Evolutionary conservation across 2,888 invertebrate species (phyloP), one percentile per base, ranked within the genome.

Genomic region (Lacanobia wlatinum): DNA sequence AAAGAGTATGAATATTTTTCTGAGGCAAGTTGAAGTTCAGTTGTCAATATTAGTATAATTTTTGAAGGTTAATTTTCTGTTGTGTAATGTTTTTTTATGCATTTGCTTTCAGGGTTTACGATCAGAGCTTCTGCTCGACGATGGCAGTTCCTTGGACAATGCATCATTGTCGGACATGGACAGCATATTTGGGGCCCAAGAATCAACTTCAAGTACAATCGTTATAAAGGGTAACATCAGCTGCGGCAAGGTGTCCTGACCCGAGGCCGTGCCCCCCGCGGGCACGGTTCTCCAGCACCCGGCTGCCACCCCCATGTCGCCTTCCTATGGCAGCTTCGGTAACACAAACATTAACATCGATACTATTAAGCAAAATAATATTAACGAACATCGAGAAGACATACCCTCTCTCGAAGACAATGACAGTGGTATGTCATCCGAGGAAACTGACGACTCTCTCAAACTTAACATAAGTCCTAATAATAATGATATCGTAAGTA

Each of bases 381-480:
- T 82, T 70, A 80, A 83, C 62, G 84, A 87, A 82, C 78, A 85
- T 56, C 78, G 84, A 78, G 86, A 85, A 16, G 86, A 87, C 23
- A 43, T 66, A 80, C 75, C 80, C 53, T 73, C 69, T 61, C 71
- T 79, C 23, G 89, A 90, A 67, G 89, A 89, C 70, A 91, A 92
- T 65, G 93, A 95, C 76, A 96, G 96, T 82, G 96, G 96, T 62
- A 94, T 96, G 96, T 96, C 96, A 59, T 96, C 96, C 3, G 96
- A 95, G 83, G 95, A 96, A 87, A 95, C 92, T 73, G 95, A 96
- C 67, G 95, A 95, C 70, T 95, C 94, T 65, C 87, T 93, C 23
- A 93, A 91, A 89, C 88, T 88, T 85, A 91, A 89, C 66, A 68
- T 89, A 87, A 92, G 87, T 85, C 85, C 87, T 88, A 91, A 86